Base-by-base conservation (phyloP, 1,140 invertebrate species). In the Araneus ventricosus region DNA sequence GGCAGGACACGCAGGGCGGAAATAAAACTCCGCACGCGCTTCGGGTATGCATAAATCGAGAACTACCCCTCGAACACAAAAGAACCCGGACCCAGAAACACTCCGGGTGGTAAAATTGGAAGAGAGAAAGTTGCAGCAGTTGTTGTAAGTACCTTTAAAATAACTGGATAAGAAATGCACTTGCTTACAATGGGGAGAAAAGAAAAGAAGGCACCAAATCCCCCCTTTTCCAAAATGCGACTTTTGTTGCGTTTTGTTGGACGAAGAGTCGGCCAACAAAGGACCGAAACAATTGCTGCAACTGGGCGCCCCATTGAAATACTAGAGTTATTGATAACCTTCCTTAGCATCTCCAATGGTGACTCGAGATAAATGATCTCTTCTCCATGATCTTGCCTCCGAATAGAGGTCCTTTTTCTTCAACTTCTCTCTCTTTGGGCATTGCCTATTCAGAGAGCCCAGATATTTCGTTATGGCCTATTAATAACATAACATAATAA, bases 401-500 rank as follows among this genome's bases (percentile, higher is more conserved):
- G 87, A 86, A 86, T 86, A 86, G 41, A 34, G 52, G 41, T 86
- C 52, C 57, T 86, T 86, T 86, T 86, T 86, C 84, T 59, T 86
- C 52, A 45, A 45, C 82, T 52, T 84, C 80, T 57, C 80, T 84
- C 39, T 41, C 80, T 24, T 39, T 75, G 27, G 27, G 30, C 70
- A 86, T 86, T 86, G 5, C 57, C 84, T 61, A 86, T 86, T 86
- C 84, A 86, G 17, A 45, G 30, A 39, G n/a, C 45, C 84, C 57
- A 34, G 87, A 57, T 41, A 57, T 80, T 70, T 90, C 67, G 88
- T 90, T 90, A 90, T 90, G 75, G 88, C 88, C 88, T 90, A 90
- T 90, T 90, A 90, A 90, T 90, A 90, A 90, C 88, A 90, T n/a
- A 37, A 70, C 88, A 90, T 90, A 90, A 90, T 90, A 90, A 90